Evolutionary conservation across 1,140 invertebrate species (phyloP), one percentile per base, ranked within the genome.

Genomic region (Neoseiulus cucumeris): DNA sequence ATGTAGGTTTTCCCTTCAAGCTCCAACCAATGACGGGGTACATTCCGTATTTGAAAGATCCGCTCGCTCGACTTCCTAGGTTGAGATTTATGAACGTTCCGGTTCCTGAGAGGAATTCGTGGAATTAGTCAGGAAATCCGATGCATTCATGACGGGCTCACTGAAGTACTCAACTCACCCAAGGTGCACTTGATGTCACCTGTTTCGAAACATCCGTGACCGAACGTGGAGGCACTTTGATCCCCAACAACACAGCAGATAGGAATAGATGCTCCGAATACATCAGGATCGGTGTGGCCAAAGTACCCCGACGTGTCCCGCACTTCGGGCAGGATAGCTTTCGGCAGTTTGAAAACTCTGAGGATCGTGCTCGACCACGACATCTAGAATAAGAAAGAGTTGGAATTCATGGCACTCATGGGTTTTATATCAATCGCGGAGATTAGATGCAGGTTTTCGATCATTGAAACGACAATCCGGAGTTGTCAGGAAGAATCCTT

Each of bases 41-140:
- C 12, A 44, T n/a, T 44, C 42, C 42, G 42, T 44, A 1, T 42
- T 28, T 73, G 5, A 89, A 74, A 25, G 87, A 89, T 0, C 86
- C 85, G 74, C 89, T 85, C 5, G 89, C 83, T 39, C 80, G 75
- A 6, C 68, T 70, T 1, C 87, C 88, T 1, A 89, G 93, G 72
- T 94, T 89, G 7, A 94, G 79, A 73, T 95, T 83, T 0, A 97
- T 74, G 74, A 98, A 97, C 0, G 86, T 87, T 0, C 94, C 92
- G 0, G 92, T 97, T 0, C 94, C 42, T 44, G 42, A 44, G 42
- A 44, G 12, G 12, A 44, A 44, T n/a, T n/a, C n/a, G n/a, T n/a
- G n/a, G n/a, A n/a, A n/a, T n/a, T n/a, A n/a, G n/a, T n/a, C n/a
- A n/a, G n/a, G n/a, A n/a, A n/a, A n/a, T n/a, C n/a, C n/a, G n/a